A percentile compares a stretch with the other conserved stretches of the same genome.
These are phyloP conservation scores for Umimayanthus chanpuru DNA, from an alignment of 92 coral and sea anemone species.

Conservation along the genomic window DNA sequence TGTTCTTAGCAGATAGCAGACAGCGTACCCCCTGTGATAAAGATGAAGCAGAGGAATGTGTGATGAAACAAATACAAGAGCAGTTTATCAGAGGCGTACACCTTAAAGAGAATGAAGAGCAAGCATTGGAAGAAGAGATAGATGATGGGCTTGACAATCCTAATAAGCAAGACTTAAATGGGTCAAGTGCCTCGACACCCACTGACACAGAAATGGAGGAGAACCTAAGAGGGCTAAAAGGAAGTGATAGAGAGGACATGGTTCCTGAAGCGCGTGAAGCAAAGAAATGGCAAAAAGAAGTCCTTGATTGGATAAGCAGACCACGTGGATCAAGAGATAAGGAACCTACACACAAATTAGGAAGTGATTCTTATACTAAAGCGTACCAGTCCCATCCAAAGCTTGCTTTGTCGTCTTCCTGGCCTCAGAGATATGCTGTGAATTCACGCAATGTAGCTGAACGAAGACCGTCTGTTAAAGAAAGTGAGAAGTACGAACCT, in stretches of 20 bases:
- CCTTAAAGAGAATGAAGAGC: background rate
- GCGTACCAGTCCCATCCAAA: constrained; percentile 3
- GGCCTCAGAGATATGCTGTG: constrained; percentile 2
- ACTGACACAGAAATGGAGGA: constrained; percentile 15
- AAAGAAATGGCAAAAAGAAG: constrained; percentile 25
- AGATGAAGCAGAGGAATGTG: constrained; percentile 17
- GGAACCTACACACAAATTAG: background rate
- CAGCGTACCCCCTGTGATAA: background rate
- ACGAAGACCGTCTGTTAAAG: background rate
- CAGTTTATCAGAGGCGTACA: constrained; percentile 10
- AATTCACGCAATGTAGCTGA: background rate
- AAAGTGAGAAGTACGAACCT: background rate
- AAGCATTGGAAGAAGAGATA: background rate
- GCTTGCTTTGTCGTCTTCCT: constrained; percentile 24
- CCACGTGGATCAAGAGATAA: background rate
- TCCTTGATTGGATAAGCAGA: constrained; percentile 15
- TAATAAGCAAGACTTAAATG: background rate
- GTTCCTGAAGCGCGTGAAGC: background rate
- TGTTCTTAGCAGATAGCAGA: background rate
- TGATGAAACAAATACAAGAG: constrained; percentile 38
- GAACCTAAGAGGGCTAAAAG: background rate
- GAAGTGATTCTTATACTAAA: background rate
- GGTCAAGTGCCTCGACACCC: background rate
- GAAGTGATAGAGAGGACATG: background rate
- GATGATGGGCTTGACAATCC: background rate